Evolutionary conservation across 2,888 invertebrate genomes (phyloP), one percentile per base, ranked within the genome.

Genomic region (Diploptera punctata): DNA sequence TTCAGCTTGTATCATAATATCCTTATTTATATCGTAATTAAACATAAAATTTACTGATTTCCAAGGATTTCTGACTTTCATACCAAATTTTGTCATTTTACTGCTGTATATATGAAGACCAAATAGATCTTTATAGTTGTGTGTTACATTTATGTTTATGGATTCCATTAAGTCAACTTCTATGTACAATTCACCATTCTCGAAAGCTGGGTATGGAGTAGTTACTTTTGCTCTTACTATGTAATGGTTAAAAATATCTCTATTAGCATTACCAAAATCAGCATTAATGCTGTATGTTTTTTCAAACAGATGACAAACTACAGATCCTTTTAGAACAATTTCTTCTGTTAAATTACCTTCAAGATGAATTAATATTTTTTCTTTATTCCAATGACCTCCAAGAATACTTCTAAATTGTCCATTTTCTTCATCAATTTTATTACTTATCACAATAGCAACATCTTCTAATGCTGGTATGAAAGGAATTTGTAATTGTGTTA

Each of bases 61-160:
- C 57, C 79, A 73, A 4, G 80, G 79, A 69, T 79, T 80, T 61
- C 76, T 75, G 29, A 79, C 73, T 67, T 78, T 77, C 16, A 80
- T 57, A 26, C 68, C 70, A 29, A 52, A 62, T 4, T 47, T 44
- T 10, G 24, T 57, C 3, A 49, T 29, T 9, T 69, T 49, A 47
- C 67, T 43, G 13, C 33, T 67, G 26, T 65, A 44, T 10, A 75
- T n/a, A 18, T 21, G 61, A 13, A 73, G 2, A n/a, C 65, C 67
- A 26, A 69, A 13, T 3, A 73, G 21, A 19, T 68, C 71, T 19
- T 65, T 67, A 18, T 67, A 49, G 43, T 75, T 75, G 57, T 68
- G 61, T n/a, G 38, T 69, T 24, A 73, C 43, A 19, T 60, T 72
- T 31, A 52, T 71, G 47, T 57, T 16, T 33, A 54, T 2, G 67